phyloP scores from a whole-genome alignment of 2,113 vertebrate genomes.

The Sebastes fasciatus region DNA sequence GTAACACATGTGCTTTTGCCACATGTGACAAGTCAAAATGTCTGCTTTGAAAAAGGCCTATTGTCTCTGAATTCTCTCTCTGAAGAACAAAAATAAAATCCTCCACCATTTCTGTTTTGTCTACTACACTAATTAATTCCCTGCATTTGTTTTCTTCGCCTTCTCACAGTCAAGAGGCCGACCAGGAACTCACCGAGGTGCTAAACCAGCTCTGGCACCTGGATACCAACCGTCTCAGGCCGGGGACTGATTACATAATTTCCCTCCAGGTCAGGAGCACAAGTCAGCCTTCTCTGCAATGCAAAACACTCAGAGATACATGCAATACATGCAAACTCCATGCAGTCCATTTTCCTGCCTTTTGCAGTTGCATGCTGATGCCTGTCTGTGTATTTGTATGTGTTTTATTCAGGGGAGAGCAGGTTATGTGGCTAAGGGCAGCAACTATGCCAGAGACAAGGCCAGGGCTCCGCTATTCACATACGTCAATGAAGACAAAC shows the following conservation, averaged over 20 bases:
- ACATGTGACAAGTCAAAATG: neutral
- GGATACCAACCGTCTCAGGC: constrained; percentile 85
- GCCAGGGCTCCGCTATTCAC: constrained; percentile 83
- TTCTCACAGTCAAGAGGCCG: constrained; percentile 73
- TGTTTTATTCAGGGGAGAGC: constrained; percentile 81
- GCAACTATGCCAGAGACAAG: constrained; percentile 79
- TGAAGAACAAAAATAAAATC: neutral
- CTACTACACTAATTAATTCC: neutral
- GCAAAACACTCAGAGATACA: constrained; percentile 1
- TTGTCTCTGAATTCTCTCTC: neutral
- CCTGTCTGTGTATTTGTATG: neutral
- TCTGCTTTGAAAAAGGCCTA: neutral
- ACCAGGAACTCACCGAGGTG: constrained; percentile 86
- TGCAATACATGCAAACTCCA: constrained; percentile 12
- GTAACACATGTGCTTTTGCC: neutral
- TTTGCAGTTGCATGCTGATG: neutral
- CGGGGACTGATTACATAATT: constrained; percentile 87
- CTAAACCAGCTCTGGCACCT: constrained; percentile 86
- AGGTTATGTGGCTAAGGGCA: constrained; percentile 80
- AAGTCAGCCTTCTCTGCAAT: neutral
- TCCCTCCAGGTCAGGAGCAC: constrained; percentile 82
- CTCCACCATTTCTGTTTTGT: neutral
- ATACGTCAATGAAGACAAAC: constrained; percentile 82
- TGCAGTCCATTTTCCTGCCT: neutral
- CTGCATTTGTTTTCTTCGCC: neutral